These are phyloP conservation scores for Cacoxenus indagator DNA, from an alignment of 2,888 invertebrate species.

Conservation along the genomic window DNA sequence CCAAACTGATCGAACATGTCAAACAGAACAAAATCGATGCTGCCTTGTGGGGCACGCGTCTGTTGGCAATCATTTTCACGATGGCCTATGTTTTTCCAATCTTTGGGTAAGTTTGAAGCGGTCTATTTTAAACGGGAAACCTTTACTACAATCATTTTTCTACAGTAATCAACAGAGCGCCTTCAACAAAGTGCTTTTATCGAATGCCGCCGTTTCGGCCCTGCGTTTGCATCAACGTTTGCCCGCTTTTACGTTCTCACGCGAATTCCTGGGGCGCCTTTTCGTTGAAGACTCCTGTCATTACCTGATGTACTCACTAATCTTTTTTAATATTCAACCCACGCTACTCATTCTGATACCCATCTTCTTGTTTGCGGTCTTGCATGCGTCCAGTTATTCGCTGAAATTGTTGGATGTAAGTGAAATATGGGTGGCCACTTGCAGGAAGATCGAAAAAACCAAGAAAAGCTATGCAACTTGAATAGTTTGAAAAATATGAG, in stretches of 20 bases:
- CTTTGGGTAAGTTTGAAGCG: constrained; percentile 81
- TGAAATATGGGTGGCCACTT: not conserved
- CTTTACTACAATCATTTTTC: not conserved
- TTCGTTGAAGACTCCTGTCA: constrained; percentile 95
- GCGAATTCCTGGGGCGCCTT: constrained; percentile 85
- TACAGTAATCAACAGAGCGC: constrained; percentile 81
- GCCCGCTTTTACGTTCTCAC: constrained; percentile 84
- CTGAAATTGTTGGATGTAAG: constrained; percentile 92
- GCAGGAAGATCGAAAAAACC: not conserved
- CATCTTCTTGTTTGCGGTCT: constrained; percentile 89
- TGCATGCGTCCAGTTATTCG: constrained; percentile 94
- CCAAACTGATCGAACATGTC: constrained; percentile 78
- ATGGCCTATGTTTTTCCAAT: constrained; percentile 88
- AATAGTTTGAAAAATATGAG: not conserved
- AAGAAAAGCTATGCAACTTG: not conserved
- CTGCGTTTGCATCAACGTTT: constrained; percentile 94
- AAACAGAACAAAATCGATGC: constrained; percentile 88
- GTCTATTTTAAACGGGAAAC: no score
- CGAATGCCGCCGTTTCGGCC: constrained; percentile 95
- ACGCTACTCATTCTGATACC: constrained; percentile 92
- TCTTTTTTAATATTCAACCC: constrained; percentile 92
- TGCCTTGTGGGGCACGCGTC: constrained; percentile 87
- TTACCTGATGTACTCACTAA: constrained; percentile 94
- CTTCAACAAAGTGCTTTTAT: constrained; percentile 92
- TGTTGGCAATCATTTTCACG: constrained; percentile 87